These are phyloP conservation scores for Drosophila parabipectinata DNA, from an alignment of 1,140 invertebrate species.

Conservation along the genomic window DNA sequence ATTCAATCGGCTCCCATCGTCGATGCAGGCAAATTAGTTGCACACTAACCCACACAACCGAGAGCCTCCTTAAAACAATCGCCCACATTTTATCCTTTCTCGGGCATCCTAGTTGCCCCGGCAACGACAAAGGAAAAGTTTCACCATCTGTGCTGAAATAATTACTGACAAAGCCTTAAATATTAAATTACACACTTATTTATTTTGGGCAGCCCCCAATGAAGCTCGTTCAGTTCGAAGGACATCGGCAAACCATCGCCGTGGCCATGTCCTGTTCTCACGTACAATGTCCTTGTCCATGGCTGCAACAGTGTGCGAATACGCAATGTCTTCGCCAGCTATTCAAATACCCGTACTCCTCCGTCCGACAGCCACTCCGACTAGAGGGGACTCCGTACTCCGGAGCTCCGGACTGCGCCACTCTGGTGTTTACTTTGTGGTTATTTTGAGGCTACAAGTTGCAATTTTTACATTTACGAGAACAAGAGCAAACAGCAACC, in stretches of 20 bases:
- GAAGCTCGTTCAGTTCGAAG: conserved; percentile 30
- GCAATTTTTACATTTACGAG: conserved; percentile 75
- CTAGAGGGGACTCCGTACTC: neutral
- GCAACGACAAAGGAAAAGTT: conserved; percentile 50
- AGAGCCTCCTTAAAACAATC: neutral
- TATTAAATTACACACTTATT: conserved; percentile 82
- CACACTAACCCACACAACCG: neutral
- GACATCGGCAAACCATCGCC: conserved; percentile 36
- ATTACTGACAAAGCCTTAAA: conserved; percentile 79
- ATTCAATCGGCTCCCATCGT: neutral
- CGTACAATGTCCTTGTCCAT: conserved; percentile 54
- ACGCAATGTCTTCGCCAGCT: conserved; percentile 61
- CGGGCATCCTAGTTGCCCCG: conserved; percentile 1
- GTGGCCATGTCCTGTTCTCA: conserved; percentile 25
- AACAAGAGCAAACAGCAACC: conserved; percentile 48
- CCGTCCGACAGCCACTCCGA: conserved; percentile 15
- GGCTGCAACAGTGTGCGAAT: conserved; percentile 39
- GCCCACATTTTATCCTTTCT: neutral
- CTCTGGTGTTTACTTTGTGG: conserved; percentile 80
- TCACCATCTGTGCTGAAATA: conserved; percentile 64
- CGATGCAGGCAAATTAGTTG: conserved; percentile 18
- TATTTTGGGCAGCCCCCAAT: conserved; percentile 56
- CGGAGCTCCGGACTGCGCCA: conserved; percentile 42
- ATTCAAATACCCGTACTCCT: conserved; percentile 73
- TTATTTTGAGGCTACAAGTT: conserved; percentile 81